A percentile compares a stretch with the other conserved stretches of the same genome.
These are phyloP conservation scores for Calonectris borealis DNA, from an alignment of 2,113 vertebrate species.

Conservation along the genomic window DNA sequence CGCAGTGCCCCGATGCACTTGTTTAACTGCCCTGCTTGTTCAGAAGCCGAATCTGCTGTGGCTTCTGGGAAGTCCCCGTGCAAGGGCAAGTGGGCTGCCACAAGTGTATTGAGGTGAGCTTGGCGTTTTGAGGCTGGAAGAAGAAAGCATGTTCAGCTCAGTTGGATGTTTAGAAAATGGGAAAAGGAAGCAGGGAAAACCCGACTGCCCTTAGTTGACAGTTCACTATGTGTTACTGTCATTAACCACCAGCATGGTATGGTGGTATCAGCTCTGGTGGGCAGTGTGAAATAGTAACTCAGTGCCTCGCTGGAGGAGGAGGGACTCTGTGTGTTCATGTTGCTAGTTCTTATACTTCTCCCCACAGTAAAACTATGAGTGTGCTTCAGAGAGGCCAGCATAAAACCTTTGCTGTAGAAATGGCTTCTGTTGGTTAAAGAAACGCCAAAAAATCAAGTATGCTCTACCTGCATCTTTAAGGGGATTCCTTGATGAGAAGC, in stretches of 20 bases:
- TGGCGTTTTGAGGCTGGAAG: not conserved
- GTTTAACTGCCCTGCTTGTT: not conserved
- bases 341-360: not conserved
- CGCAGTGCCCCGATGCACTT: not conserved
- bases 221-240: not conserved
- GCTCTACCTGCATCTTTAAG: not conserved
- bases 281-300: not conserved
- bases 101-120: fast-evolving
- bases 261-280: not conserved
- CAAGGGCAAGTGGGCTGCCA: not conserved
- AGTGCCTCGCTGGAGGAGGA: not conserved
- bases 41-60: not conserved
- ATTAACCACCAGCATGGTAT: fast-evolving
- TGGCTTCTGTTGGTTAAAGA: not conserved
- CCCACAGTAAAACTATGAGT: not conserved
- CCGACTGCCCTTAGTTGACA: fast-evolving
- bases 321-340: not conserved
- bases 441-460: not conserved
- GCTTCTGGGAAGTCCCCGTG: not conserved
- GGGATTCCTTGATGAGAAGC: not conserved
- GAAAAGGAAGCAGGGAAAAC: not conserved
- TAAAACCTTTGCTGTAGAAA: not conserved
- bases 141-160: not conserved
- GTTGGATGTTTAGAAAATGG: not conserved
- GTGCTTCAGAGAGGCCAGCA: not conserved